Base-by-base conservation (phyloP, 2,888 invertebrate genomes). In the Apamea crenata region DNA sequence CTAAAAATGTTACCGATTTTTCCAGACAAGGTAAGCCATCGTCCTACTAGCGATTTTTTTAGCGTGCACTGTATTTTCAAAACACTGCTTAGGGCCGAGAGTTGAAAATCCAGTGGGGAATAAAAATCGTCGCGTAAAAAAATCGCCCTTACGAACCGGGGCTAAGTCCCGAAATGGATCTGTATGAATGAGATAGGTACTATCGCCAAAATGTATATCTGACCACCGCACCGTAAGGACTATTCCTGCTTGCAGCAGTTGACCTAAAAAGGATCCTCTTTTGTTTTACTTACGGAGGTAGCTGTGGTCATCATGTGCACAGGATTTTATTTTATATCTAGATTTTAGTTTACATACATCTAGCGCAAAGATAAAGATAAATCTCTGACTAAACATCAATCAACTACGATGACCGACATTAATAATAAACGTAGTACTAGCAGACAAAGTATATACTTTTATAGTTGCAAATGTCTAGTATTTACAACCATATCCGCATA, bases 381-480 rank as follows among this genome's bases (percentile, higher is more conserved):
- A 80, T 61, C n/a, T 36, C 12, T 16, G 2, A 29, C 32, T 10
- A 40, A 83, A 40, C 50, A 21, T 4, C 16, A 68, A 83, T 84
- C 47, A 56, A 68, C 18, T 56, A 16, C 16, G 14, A 68, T 63
- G 68, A 56, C 84, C 4, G 16, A 16, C 79, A 78, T 63, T 67
- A 77, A 56, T 7, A 21, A 1, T 16, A 61, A 44, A 61, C 47
- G 25, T 29, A 32, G 4, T 14, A 65, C 44, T n/a, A 56, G n/a
- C 25, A 12, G 3, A 56, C 10, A 25, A 56, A 56, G 4, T 25
- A 47, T n/a, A 82, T 61, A 61, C 36, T 63, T 84, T 36, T 32
- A 32, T 40, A 21, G 61, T 69, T 69, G 16, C 53, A 80, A 84
- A 80, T 80, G 50, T 71, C 80, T 84, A 53, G 32, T 59, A 85